Conservation (phyloP, 2,888 invertebrate genomes). For the Boloria selene region DNA sequence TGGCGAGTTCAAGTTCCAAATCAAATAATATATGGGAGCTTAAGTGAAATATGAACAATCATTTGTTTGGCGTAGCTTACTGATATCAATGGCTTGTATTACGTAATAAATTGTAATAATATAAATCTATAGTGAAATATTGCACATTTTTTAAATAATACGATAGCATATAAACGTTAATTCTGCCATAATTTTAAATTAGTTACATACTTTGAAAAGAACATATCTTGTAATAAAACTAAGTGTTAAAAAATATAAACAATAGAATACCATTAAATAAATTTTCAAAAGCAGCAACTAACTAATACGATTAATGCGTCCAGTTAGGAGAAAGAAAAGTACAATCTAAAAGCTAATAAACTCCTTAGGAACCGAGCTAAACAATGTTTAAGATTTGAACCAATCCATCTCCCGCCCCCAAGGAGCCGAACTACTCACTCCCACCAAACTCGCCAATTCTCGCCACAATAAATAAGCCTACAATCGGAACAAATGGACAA, state of each 20-base stretch:
- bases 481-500: conserved; percentile 81
- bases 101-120: neutral
- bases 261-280: neutral
- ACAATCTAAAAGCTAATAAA: conserved; percentile 19
- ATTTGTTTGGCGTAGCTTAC: conserved; percentile 11
- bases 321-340: conserved; percentile 1
- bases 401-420: conserved; percentile 39
- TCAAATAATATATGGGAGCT: conserved; percentile 20
- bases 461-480: conserved; percentile 72
- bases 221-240: too few relatives aligned
- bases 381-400: conserved; percentile 28
- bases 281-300: neutral
- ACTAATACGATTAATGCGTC: neutral
- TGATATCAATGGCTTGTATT: conserved; percentile 14
- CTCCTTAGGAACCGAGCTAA: conserved; percentile 20
- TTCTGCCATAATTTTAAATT: too few relatives aligned
- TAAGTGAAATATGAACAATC: conserved; percentile 18
- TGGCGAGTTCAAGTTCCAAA: conserved; percentile 37
- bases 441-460: conserved; percentile 56
- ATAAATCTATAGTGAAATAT: neutral
- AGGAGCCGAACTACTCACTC: conserved; percentile 44
- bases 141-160: neutral
- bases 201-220: too few relatives aligned
- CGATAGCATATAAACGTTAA: too few relatives aligned
- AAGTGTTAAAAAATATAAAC: neutral